These are phyloP conservation scores for Petrocephalus schoutedeni DNA, from an alignment of 2,797 vertebrate species.

Conservation along the genomic window DNA sequence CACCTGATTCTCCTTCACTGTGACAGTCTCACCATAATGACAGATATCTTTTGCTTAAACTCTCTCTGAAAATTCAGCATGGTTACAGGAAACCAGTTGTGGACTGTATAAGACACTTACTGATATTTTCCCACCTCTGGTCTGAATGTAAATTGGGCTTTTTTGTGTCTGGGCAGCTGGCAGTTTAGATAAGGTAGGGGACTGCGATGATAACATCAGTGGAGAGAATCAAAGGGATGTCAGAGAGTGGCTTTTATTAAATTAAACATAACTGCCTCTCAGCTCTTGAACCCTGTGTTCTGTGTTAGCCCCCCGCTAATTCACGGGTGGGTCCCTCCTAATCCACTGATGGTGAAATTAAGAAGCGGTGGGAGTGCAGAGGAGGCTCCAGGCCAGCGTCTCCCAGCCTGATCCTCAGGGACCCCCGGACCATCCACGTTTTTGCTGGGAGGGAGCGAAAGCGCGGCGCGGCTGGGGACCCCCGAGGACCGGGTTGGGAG, in stretches of 20 bases:
- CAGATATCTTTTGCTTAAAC: neutral
- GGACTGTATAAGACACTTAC: neutral
- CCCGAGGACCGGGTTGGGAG: neutral
- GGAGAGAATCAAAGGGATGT: constrained; percentile 24
- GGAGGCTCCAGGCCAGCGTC: constrained; percentile 1
- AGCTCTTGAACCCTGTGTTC: constrained; percentile 21
- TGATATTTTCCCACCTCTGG: neutral
- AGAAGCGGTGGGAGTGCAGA: constrained; percentile 19
- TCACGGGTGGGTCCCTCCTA: constrained; percentile 29
- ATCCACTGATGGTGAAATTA: constrained; percentile 32
- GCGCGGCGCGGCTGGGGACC: neutral
- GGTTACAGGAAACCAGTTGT: neutral
- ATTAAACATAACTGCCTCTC: constrained; percentile 33
- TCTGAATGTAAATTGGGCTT: neutral
- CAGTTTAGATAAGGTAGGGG: constrained; percentile 11
- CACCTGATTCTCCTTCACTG: neutral
- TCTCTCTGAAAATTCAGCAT: neutral
- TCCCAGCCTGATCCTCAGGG: neutral
- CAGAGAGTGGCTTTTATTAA: constrained; percentile 36
- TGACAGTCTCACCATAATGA: neutral
- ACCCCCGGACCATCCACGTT: neutral
- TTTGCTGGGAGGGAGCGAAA: neutral
- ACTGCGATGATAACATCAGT: constrained; percentile 31
- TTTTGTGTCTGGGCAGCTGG: neutral
- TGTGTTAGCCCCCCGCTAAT: constrained; percentile 30